These are phyloP conservation scores for Aegotheles bennettii DNA, from an alignment of 2,113 vertebrate species.

Conservation along the genomic window DNA sequence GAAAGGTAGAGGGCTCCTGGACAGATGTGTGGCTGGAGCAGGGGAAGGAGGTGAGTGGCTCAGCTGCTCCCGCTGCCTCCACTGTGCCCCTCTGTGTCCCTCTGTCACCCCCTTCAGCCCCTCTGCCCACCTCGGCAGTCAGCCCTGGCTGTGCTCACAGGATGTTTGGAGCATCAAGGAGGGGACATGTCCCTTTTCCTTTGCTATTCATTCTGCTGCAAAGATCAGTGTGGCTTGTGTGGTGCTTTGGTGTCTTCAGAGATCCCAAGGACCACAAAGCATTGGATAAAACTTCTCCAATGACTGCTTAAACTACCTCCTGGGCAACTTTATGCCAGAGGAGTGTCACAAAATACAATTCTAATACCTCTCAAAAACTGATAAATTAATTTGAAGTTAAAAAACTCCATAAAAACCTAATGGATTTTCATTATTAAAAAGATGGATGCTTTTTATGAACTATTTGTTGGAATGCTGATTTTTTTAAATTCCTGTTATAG, in stretches of 20 bases:
- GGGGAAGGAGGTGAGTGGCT: not conserved
- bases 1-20: not conserved
- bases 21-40: not conserved
- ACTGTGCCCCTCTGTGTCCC: no score
- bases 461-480: not conserved
- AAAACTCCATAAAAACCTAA: not conserved
- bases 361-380: not conserved
- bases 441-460: not conserved
- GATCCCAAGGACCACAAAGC: not conserved
- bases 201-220: not conserved
- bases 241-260: not conserved
- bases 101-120: no score
- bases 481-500: not conserved
- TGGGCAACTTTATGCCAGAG: not conserved
- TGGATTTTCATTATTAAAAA: not conserved
- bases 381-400: not conserved
- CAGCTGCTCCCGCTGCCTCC: not conserved
- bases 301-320: not conserved
- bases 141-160: not conserved
- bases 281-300: not conserved
- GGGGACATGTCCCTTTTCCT: not conserved
- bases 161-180: not conserved
- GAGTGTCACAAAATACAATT: not conserved
- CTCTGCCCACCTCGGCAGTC: rapidly evolving
- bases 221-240: not conserved